Conservation (phyloP, 2,888 invertebrate species). For the Corythucha ciliata region DNA sequence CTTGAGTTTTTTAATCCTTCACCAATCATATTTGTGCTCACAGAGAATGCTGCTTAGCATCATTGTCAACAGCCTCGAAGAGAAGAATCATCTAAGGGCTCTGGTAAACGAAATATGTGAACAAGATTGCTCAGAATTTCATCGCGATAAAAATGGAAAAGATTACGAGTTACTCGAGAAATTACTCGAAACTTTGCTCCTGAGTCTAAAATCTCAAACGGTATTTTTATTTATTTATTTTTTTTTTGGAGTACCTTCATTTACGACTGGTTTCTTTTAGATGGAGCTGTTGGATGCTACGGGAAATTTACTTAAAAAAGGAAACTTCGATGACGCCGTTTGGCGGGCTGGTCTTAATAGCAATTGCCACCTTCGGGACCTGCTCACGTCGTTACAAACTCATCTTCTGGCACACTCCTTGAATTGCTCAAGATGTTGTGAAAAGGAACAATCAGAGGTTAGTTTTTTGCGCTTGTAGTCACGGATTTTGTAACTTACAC, state of each 20-base stretch:
- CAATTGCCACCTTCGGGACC: conserved; percentile 41
- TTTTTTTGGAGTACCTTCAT: conserved; percentile 3
- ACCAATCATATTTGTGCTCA: conserved; percentile 13
- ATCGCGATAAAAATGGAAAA: conserved; percentile 24
- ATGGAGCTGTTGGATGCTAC: conserved; percentile 28
- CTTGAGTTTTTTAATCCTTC: background rate
- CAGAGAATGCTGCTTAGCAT: conserved; percentile 51
- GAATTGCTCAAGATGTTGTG: no score
- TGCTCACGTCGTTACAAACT: conserved; percentile 51
- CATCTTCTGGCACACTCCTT: conserved; percentile 44
- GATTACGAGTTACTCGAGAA: conserved; percentile 42
- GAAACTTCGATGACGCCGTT: conserved; percentile 23
- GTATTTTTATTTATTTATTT: background rate
- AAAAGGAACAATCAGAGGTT: no score
- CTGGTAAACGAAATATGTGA: conserved; percentile 42
- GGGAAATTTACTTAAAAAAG: conserved; percentile 22
- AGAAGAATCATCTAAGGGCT: conserved; percentile 50
- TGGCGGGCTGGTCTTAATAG: conserved; percentile 27
- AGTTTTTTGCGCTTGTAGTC: no score
- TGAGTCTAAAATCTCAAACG: conserved; percentile 44
- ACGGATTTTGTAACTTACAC: conserved; percentile 37
- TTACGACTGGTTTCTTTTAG: conserved; percentile 22
- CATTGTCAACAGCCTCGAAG: conserved; percentile 52
- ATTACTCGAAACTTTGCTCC: conserved; percentile 49
- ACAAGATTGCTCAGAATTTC: conserved; percentile 40